Percentiles rank a stretch among this genome's conserved stretches.
phyloP scores from a whole-genome alignment of 2,888 invertebrate genomes.

The Pyrocoelia pectoralis region DNA sequence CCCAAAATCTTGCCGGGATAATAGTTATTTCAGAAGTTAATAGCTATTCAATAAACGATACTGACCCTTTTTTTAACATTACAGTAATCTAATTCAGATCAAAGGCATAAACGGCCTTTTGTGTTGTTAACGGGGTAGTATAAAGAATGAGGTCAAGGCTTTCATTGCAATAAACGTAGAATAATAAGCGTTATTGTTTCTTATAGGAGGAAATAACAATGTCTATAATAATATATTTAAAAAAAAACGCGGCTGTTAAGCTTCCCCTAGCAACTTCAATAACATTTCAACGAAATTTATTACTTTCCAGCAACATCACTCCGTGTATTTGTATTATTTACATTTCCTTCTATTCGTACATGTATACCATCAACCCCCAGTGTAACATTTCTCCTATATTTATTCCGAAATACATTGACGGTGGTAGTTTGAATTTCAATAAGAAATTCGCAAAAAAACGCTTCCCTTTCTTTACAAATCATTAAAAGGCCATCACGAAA shows the following conservation, averaged over 20 bases:
- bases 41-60: conserved; percentile 9
- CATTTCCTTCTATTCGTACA: background rate
- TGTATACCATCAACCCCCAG: background rate
- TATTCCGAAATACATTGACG: background rate
- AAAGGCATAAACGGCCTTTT: background rate
- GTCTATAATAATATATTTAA: background rate
- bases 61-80: conserved; percentile 6
- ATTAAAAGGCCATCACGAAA: background rate
- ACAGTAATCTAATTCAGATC: conserved; percentile 8
- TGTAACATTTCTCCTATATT: conserved; percentile 5
- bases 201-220: background rate
- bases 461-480: too few relatives aligned
- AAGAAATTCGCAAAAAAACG: background rate
- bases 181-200: background rate
- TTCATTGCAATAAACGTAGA: background rate
- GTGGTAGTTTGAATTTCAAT: conserved; percentile 7
- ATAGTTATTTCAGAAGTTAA: conserved; percentile 8
- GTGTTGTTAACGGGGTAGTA: background rate
- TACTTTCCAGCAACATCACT: conserved; percentile 10
- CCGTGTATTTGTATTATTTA: conserved; percentile 3
- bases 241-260: background rate
- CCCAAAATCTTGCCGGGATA: background rate
- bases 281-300: conserved; percentile 5
- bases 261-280: background rate
- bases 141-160: conserved; percentile 1